Evolutionary conservation across 2,797 vertebrate genomes (phyloP), one percentile per base, ranked within the genome.

Genomic region (Danio albolineatus): DNA sequence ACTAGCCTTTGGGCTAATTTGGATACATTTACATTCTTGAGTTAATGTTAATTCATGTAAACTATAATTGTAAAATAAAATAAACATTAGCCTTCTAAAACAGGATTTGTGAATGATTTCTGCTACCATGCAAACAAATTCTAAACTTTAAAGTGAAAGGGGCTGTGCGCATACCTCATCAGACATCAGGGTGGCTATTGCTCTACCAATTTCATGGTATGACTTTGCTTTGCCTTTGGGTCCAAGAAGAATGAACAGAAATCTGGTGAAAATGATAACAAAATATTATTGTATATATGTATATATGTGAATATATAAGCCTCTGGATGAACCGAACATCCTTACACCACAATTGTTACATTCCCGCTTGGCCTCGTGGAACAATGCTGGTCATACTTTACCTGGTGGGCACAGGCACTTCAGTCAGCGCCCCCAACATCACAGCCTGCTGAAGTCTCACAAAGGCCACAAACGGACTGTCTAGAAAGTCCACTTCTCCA

Each of bases 161-260:
- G 3, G 28, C 28, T 28, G 28, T 28, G 28, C 3, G 43, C 93
- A 62, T 83, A 99, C 98, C 96, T 99, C 98, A 19, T 99, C 98
- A 0, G 98, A 98, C 98, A 99, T 99, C 90, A 99, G 91, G 0
- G 98, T 99, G 61, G 97, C 98, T 2, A 99, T 99, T 78, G 97
- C 95, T 92, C 98, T 89, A 83, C 98, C 98, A 0, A 99, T 99
- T 93, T 99, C 98, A 66, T 99, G 97, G 80, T 99, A 99, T 0
- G 97, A 98, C 89, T 97, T 98, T 12, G 95, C 97, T 94, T 99
- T 98, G 75, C 98, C 98, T 93, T 99, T 99, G 10, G 98, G 98
- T 89, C 98, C 98, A 70, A 99, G 94, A 48, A 99, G 90, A 91
- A 99, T 96, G 90, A 99, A 99, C 53, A 99, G 92, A 91, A 99